Evolutionary conservation across 2,797 vertebrate species (phyloP).

Genomic region (Catharus ustulatus): DNA sequence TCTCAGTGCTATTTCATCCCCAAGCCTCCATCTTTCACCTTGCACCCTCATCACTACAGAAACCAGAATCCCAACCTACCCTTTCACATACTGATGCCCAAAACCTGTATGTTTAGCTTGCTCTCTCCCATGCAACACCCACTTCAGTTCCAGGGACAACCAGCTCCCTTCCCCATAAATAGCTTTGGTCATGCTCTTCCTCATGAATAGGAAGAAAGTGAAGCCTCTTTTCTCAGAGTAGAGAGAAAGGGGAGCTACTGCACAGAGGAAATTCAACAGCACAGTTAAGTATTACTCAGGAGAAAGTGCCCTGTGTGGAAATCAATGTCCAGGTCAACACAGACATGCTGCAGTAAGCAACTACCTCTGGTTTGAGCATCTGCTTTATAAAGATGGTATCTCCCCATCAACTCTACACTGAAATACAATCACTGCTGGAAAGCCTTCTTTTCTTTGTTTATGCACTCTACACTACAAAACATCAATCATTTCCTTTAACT

Average conservation of each 20-base stretch:
- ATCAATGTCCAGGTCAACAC: background rate
- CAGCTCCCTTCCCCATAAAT: background rate
- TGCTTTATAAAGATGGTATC: background rate
- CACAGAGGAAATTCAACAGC: background rate
- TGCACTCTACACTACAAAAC: background rate
- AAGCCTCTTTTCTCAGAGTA: background rate
- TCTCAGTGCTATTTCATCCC: background rate
- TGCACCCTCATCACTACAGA: background rate
- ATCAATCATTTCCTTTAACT: background rate
- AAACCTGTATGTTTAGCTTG: background rate
- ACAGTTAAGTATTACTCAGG: background rate
- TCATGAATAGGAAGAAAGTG: background rate
- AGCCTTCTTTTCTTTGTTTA: background rate
- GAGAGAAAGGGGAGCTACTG: background rate
- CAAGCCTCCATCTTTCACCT: accelerated
- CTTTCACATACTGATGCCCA: background rate
- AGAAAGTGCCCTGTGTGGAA: background rate
- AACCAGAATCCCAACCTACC: background rate
- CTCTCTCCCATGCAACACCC: background rate
- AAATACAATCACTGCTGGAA: background rate
- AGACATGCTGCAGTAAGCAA: background rate
- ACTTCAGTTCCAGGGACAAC: background rate
- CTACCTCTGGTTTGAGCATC: background rate
- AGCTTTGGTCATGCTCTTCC: background rate
- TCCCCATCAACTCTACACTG: background rate